A percentile compares a stretch with the other conserved stretches of the same genome.
These are phyloP conservation scores for Tetheella fluctuosa DNA, from an alignment of 2,888 invertebrate genomes.

Conservation along the genomic window DNA sequence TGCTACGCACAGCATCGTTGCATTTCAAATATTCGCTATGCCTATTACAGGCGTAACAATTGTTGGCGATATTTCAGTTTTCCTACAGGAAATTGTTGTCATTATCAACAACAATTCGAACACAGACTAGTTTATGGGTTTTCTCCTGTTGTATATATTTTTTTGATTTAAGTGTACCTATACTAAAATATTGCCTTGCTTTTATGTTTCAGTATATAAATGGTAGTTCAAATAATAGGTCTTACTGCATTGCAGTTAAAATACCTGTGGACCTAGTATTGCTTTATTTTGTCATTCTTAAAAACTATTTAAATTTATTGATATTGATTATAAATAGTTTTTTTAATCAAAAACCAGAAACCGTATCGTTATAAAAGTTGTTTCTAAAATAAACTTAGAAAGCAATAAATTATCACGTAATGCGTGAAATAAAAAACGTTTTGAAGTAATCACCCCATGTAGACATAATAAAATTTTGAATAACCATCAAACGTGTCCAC, in stretches of 20 bases:
- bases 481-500: neutral
- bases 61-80: conserved; percentile 34
- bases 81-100: conserved; percentile 28
- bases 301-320: no score
- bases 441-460: neutral
- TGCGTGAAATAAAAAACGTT: no score
- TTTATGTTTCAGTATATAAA: no score
- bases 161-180: neutral
- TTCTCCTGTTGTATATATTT: neutral
- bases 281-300: no score
- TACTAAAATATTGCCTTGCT: no score
- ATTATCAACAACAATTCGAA: conserved; percentile 30
- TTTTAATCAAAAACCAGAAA: no score
- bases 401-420: no score
- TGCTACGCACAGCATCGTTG: conserved; percentile 11
- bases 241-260: no score
- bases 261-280: no score
- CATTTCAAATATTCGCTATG: conserved; percentile 23
- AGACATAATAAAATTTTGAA: neutral
- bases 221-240: neutral
- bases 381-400: no score
- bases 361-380: no score
- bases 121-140: conserved; percentile 15
- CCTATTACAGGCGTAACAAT: conserved; percentile 27
- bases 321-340: no score